Percentiles rank a stretch among this genome's conserved stretches.
Evolutionary conservation across 2,888 invertebrate genomes (phyloP).

Genomic region (Biston stratarius): DNA sequence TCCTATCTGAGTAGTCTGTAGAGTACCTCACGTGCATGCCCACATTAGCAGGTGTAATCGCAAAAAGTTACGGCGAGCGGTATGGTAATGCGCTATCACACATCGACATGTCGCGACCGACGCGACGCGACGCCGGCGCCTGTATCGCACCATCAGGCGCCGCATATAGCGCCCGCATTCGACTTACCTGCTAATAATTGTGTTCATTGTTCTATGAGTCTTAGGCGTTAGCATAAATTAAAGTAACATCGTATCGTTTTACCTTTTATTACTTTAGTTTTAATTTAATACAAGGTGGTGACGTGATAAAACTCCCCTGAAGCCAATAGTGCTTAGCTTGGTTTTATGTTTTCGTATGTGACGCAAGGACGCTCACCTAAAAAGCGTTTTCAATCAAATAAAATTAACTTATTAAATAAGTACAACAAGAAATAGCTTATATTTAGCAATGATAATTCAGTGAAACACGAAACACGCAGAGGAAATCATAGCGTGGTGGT

Average conservation of each 20-base stretch:
- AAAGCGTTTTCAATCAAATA: no score
- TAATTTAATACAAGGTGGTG: no score
- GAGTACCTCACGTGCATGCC: constrained; percentile 39
- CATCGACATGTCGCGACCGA: constrained; percentile 72
- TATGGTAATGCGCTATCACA: constrained; percentile 80
- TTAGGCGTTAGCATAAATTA: background rate
- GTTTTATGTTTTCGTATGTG: no score
- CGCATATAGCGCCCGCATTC: constrained; percentile 38
- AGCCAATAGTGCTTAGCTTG: no score
- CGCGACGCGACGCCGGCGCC: constrained; percentile 49
- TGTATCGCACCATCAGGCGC: constrained; percentile 72
- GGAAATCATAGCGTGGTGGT: no score
- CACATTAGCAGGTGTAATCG: constrained; percentile 62
- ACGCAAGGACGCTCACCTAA: no score
- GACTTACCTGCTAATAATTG: constrained; percentile 17
- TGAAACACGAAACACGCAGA: no score
- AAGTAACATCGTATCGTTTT: background rate
- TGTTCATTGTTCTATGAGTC: constrained; percentile 2
- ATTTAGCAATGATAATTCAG: no score
- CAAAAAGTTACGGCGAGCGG: constrained; percentile 60
- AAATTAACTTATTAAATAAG: no score
- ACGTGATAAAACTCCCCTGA: no score
- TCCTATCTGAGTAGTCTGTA: background rate
- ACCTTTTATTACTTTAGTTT: background rate
- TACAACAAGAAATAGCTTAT: no score